Conservation (phyloP, 92 coral and sea anemone genomes). For the Pocillopora grandis region DNA sequence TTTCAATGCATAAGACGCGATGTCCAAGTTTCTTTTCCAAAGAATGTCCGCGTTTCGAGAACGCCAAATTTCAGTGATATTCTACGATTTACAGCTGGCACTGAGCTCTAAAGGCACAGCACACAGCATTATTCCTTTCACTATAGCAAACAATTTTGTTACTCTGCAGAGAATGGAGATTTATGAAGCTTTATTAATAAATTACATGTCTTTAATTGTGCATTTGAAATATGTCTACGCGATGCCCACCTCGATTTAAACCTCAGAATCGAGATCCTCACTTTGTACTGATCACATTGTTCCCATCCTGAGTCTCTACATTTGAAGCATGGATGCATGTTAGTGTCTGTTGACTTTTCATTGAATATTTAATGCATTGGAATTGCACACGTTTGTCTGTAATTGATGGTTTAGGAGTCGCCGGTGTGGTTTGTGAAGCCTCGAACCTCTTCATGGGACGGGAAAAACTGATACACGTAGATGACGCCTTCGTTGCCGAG, state of each 20-base stretch:
- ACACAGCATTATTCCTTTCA: background rate
- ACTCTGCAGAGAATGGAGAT: too few species aligned
- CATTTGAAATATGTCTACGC: background rate
- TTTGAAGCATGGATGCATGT: slow-evolving; percentile 20
- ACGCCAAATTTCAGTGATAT: slow-evolving; percentile 1
- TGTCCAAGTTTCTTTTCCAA: background rate
- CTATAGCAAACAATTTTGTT: background rate
- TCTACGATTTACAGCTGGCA: background rate
- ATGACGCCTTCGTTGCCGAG: background rate
- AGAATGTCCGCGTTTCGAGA: slow-evolving; percentile 37
- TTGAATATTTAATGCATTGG: slow-evolving; percentile 33
- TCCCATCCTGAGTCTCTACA: slow-evolving; percentile 27
- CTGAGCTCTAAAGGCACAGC: slow-evolving; percentile 35
- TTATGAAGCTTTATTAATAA: too few species aligned
- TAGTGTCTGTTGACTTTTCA: slow-evolving; percentile 14
- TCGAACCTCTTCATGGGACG: background rate
- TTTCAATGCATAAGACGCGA: background rate
- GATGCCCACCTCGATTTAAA: slow-evolving; percentile 33
- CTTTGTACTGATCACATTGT: background rate
- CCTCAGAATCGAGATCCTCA: background rate
- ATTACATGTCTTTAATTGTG: too few species aligned
- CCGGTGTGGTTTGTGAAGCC: background rate
- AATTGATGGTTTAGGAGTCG: background rate
- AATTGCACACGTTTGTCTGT: slow-evolving; percentile 36
- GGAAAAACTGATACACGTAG: background rate